phyloP scores from a whole-genome alignment of 1,140 invertebrate species.

The Mylabris phalerata region DNA sequence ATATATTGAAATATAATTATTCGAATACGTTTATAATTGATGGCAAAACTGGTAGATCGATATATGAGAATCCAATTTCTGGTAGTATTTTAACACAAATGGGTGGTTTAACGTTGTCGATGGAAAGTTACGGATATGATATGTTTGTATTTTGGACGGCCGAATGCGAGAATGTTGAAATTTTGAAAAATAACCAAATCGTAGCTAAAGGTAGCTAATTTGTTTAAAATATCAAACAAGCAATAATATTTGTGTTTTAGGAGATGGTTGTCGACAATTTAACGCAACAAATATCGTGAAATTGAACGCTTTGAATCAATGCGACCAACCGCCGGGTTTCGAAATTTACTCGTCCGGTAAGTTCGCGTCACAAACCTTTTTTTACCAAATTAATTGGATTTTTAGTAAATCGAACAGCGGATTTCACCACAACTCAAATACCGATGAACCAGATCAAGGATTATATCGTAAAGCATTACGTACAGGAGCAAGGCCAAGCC shows the following conservation, averaged over 20 bases:
- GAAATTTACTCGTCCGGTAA: slow-evolving; percentile 61
- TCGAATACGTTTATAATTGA: slow-evolving; percentile 55
- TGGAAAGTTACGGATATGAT: slow-evolving; percentile 61
- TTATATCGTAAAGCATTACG: slow-evolving; percentile 35
- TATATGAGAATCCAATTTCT: slow-evolving; percentile 54
- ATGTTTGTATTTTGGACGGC: slow-evolving; percentile 69
- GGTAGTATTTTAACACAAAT: slow-evolving; percentile 60
- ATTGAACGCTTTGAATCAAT: slow-evolving; percentile 62
- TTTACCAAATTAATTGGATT: background rate
- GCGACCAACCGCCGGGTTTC: slow-evolving; percentile 61
- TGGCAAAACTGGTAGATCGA: slow-evolving; percentile 58
- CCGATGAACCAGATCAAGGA: slow-evolving; percentile 40
- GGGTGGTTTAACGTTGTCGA: slow-evolving; percentile 57
- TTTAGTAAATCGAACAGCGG: slow-evolving; percentile 42
- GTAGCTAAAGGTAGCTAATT: background rate
- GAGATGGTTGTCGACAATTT: slow-evolving; percentile 25
- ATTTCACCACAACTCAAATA: slow-evolving; percentile 45
- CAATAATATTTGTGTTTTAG: background rate
- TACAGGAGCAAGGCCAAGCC: slow-evolving; percentile 18
- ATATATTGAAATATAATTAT: slow-evolving; percentile 40
- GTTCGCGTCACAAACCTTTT: slow-evolving; percentile 26
- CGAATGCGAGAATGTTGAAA: slow-evolving; percentile 49
- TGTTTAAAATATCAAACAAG: background rate
- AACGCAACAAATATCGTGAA: slow-evolving; percentile 56
- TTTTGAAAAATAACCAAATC: slow-evolving; percentile 27